Evolutionary conservation across 2,888 invertebrate species (phyloP).

Genomic region (Plagodis dolabraria): DNA sequence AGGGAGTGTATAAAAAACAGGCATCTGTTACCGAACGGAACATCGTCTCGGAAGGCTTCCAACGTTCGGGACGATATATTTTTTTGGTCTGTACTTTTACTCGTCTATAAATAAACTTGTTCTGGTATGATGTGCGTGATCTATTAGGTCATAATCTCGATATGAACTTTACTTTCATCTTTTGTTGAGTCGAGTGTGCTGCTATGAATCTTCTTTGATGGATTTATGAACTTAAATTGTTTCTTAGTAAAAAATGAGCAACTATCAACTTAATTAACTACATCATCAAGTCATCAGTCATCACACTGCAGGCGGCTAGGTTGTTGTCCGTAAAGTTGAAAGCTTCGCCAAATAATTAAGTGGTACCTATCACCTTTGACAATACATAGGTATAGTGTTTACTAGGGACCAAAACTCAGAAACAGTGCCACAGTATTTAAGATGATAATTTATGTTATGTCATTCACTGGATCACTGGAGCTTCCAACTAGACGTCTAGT

Average conservation of each 20-base stretch:
- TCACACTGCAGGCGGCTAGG: too few species aligned
- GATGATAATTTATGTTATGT: too few species aligned
- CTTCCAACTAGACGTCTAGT: too few species aligned
- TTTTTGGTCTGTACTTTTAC: slow-evolving; percentile 70
- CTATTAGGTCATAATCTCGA: slow-evolving; percentile 47
- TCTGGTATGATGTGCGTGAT: slow-evolving; percentile 57
- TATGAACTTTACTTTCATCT: slow-evolving; percentile 43
- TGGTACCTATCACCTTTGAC: too few species aligned
- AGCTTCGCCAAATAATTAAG: too few species aligned
- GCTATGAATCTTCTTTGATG: not conserved
- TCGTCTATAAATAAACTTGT: slow-evolving; percentile 70
- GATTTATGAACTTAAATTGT: not conserved
- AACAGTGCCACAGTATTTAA: too few species aligned
- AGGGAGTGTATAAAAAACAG: slow-evolving; percentile 54
- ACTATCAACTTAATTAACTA: too few species aligned
- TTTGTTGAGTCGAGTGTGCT: slow-evolving; percentile 21
- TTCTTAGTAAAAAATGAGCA: not conserved
- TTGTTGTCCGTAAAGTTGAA: too few species aligned
- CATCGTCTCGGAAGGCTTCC: slow-evolving; percentile 62
- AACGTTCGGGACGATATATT: slow-evolving; percentile 64
- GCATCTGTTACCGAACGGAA: slow-evolving; percentile 56
- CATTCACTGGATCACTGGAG: too few species aligned
- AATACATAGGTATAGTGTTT: too few species aligned
- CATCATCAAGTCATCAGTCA: too few species aligned
- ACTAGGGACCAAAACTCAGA: too few species aligned